phyloP scores from a whole-genome alignment of 2,113 vertebrate genomes.

The Pao palembangensis region DNA sequence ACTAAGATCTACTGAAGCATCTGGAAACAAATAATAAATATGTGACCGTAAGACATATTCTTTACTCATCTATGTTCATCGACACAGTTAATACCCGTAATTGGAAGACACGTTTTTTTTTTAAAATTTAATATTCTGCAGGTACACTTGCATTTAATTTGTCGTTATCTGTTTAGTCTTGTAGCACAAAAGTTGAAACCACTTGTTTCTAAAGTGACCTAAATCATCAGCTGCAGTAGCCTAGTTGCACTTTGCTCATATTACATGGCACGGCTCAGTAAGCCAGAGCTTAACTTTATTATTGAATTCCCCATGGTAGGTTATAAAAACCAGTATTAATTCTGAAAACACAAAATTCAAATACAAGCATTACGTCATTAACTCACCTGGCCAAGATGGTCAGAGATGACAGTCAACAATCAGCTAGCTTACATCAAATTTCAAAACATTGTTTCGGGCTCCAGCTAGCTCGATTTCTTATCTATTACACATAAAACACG shows the following conservation, averaged over 20 bases:
- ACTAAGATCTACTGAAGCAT: conserved; percentile 4
- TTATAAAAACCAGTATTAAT: background rate
- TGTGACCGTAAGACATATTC: too few species aligned
- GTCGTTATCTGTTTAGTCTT: background rate
- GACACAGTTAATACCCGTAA: too few species aligned
- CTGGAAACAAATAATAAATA: background rate
- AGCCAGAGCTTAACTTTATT: background rate
- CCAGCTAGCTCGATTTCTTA: conserved; percentile 10
- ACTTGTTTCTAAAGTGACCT: background rate
- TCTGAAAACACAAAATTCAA: background rate
- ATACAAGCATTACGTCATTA: background rate
- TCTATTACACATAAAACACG: background rate
- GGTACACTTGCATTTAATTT: background rate
- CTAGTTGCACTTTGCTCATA: background rate
- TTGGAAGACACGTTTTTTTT: too few species aligned
- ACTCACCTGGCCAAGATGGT: conserved; percentile 39
- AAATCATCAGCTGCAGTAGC: background rate
- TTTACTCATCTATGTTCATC: too few species aligned
- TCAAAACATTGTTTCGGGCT: conserved; percentile 41
- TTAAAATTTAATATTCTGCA: too few species aligned
- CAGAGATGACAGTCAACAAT: background rate
- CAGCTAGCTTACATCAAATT: conserved; percentile 6
- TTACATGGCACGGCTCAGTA: background rate
- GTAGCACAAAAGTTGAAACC: too few species aligned
- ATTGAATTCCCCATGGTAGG: background rate